phyloP scores from a whole-genome alignment of 2,797 vertebrate species.

The Kryptopterus vitreolus region DNA sequence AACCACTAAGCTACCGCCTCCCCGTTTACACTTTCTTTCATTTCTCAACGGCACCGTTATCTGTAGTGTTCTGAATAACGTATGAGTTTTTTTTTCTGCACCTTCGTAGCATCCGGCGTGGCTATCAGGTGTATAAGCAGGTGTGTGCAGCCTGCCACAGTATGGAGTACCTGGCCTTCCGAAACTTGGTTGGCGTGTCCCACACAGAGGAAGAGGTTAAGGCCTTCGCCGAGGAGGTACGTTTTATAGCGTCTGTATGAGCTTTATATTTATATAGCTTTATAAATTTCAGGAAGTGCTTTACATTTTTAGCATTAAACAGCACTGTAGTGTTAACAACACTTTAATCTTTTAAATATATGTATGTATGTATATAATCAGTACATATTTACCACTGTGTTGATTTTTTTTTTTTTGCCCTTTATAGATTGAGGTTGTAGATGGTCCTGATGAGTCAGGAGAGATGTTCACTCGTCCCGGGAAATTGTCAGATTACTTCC shows the following conservation, averaged over 20 bases:
- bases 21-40: too few species aligned
- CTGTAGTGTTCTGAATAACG: not conserved
- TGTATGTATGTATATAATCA: not conserved
- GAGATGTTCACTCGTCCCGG: conserved; percentile 91
- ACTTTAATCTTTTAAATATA: not conserved
- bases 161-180: conserved; percentile 90
- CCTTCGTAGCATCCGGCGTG: conserved; percentile 80
- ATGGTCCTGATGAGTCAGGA: conserved; percentile 86
- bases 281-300: too few species aligned
- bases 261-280: not conserved
- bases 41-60: too few species aligned
- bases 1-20: too few species aligned
- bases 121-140: conserved; percentile 93
- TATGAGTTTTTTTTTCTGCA: not conserved
- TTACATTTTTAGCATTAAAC: not conserved
- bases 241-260: not conserved
- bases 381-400: not conserved
- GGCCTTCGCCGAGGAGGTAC: conserved; percentile 85
- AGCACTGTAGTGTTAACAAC: not conserved
- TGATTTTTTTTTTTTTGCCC: not conserved
- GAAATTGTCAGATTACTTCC: conserved; percentile 88
- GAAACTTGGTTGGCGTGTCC: conserved; percentile 85
- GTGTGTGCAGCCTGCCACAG: conserved; percentile 93
- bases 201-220: conserved; percentile 89
- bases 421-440: conserved; percentile 81